phyloP scores from a whole-genome alignment of 2,888 invertebrate species.

The Caenorhabditis parvicauda region DNA sequence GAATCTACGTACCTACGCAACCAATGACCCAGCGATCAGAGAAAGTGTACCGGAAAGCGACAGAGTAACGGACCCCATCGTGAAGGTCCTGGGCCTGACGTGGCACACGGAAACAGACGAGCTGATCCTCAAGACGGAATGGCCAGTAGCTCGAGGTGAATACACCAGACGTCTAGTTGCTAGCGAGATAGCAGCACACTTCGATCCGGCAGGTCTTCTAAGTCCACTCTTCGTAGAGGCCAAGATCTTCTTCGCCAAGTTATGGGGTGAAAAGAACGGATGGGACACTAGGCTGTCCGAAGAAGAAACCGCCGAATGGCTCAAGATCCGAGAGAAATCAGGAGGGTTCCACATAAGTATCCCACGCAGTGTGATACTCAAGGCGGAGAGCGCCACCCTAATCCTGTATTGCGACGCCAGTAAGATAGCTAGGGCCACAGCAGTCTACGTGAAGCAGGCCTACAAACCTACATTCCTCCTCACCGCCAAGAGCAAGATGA shows the following conservation, averaged over 20 bases:
- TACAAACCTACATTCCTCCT: no score
- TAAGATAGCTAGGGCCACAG: no score
- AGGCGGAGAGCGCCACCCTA: no score
- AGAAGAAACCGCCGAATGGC: constrained; percentile 6
- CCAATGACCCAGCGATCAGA: background rate
- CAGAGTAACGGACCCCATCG: background rate
- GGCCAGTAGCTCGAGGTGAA: background rate
- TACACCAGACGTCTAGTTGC: constrained; percentile 8
- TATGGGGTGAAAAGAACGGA: background rate
- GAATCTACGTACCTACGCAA: constrained; percentile 2
- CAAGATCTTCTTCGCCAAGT: constrained; percentile 7
- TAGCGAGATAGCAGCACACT: background rate
- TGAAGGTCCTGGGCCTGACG: constrained; percentile 15
- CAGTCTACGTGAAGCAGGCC: no score
- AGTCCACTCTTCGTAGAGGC: constrained; percentile 8
- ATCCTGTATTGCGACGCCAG: no score
- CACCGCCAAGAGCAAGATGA: no score
- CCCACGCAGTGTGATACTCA: no score
- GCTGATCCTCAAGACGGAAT: background rate
- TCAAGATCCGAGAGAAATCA: constrained; percentile 2
- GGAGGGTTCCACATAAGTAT: no score
- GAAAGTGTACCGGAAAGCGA: background rate
- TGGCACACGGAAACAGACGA: constrained; percentile 12
- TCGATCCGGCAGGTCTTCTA: constrained; percentile 14
- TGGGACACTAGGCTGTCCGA: constrained; percentile 9